Conservation (phyloP, 2,888 invertebrate species). For the Tiliacea citrago region DNA sequence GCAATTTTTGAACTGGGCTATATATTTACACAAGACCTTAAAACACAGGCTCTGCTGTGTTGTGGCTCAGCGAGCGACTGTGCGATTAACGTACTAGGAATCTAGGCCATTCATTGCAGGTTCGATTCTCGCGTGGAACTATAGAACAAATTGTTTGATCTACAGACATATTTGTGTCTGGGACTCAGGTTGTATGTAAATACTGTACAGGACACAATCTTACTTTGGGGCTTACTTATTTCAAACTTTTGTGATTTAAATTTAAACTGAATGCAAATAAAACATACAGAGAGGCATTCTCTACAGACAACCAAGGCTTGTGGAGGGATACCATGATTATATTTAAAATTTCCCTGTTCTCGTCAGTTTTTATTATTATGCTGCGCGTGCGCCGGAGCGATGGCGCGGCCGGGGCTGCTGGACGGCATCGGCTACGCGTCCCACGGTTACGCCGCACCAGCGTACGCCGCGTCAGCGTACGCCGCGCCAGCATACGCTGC, state of each 20-base stretch:
- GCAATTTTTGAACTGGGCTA: not conserved
- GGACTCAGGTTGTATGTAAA: no score
- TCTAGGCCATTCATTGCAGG: not conserved
- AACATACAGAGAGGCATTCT: not conserved
- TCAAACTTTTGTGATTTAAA: not conserved
- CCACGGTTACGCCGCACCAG: constrained; percentile 58
- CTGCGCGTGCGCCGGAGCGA: constrained; percentile 82
- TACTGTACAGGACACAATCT: no score
- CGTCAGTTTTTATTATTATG: constrained; percentile 82
- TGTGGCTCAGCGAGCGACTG: not conserved
- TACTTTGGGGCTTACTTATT: not conserved
- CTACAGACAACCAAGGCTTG: not conserved
- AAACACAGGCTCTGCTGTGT: not conserved
- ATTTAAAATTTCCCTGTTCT: not conserved
- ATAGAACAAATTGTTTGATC: not conserved
- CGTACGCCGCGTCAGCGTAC: constrained; percentile 45
- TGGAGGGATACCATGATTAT: not conserved
- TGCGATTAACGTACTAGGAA: constrained; percentile 1
- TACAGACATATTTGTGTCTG: not conserved
- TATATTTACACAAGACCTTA: not conserved
- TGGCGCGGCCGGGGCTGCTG: constrained; percentile 60
- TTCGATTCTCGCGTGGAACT: constrained; percentile 1
- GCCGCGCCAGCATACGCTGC: constrained; percentile 66
- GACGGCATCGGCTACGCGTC: constrained; percentile 60
- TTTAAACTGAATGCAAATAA: not conserved